These are phyloP conservation scores for Tachina grossa DNA, from an alignment of 2,888 invertebrate species.

Conservation along the genomic window DNA sequence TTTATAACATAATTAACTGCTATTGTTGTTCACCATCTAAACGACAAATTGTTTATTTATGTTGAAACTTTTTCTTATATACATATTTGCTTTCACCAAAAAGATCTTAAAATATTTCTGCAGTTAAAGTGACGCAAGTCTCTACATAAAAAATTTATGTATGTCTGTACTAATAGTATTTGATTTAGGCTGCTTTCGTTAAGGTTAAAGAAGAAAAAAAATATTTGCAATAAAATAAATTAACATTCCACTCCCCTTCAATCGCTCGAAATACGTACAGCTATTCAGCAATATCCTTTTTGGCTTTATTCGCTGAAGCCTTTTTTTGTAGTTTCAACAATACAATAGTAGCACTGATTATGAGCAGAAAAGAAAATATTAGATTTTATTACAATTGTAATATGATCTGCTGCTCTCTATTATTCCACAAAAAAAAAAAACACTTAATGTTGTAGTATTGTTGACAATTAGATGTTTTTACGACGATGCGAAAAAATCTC, in stretches of 20 bases:
- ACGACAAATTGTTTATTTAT: too few relatives aligned
- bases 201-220: neutral
- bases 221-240: conserved; percentile 28
- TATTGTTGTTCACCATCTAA: too few relatives aligned
- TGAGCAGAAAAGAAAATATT: conserved; percentile 2
- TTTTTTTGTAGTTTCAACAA: neutral
- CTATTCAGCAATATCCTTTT: conserved; percentile 27
- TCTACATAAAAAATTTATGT: too few relatives aligned
- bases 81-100: too few relatives aligned
- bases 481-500: neutral
- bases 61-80: too few relatives aligned
- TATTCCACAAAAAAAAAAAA: conserved; percentile 5
- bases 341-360: conserved; percentile 35
- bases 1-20: conserved; percentile 21
- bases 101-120: conserved; percentile 21
- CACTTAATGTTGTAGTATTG: neutral
- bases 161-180: neutral
- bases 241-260: conserved; percentile 42
- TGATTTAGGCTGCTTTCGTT: conserved; percentile 1
- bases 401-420: neutral
- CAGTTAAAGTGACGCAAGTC: neutral
- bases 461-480: too few relatives aligned
- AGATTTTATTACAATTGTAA: conserved; percentile 6
- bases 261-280: conserved; percentile 21
- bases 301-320: neutral